These are phyloP conservation scores for Aphaenogaster rudis DNA, from an alignment of 1,140 invertebrate species.

Conservation along the genomic window DNA sequence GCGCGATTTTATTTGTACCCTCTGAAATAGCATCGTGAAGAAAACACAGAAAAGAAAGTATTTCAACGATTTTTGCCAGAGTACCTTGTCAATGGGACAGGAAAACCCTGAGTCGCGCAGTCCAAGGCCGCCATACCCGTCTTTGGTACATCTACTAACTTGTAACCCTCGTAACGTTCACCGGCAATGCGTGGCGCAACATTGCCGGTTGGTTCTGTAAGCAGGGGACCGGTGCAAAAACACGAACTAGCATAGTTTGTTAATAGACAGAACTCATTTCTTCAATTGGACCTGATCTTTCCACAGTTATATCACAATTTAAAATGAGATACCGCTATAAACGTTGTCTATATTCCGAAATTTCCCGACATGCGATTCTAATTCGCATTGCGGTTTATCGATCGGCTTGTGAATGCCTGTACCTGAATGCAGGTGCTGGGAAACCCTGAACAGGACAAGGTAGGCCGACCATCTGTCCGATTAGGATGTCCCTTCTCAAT, in stretches of 20 bases:
- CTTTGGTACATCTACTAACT: slow-evolving; percentile 89
- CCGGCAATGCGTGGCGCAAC: slow-evolving; percentile 89
- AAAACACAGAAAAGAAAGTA: slow-evolving; percentile 1
- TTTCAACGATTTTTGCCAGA: background rate
- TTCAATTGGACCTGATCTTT: background rate
- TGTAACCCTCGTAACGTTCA: slow-evolving; percentile 89
- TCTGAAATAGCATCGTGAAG: slow-evolving; percentile 82
- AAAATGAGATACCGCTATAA: background rate
- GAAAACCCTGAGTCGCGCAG: slow-evolving; percentile 89
- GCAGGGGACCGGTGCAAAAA: slow-evolving; percentile 69
- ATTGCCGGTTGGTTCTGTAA: slow-evolving; percentile 91
- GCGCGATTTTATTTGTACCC: slow-evolving; percentile 86
- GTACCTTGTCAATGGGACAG: slow-evolving; percentile 90
- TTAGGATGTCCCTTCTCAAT: slow-evolving; percentile 83
- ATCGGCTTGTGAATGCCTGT: slow-evolving; percentile 70
- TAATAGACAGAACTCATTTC: background rate
- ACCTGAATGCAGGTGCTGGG: slow-evolving; percentile 91
- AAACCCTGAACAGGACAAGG: slow-evolving; percentile 91
- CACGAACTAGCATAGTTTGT: slow-evolving; percentile 4
- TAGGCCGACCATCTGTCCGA: slow-evolving; percentile 87
- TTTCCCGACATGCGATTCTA: background rate
- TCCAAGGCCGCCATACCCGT: slow-evolving; percentile 88
- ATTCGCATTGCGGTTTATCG: background rate
- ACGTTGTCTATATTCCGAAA: background rate
- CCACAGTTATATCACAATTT: background rate